Evolutionary conservation across 2,888 invertebrate species (phyloP), one percentile per base, ranked within the genome.

Genomic region (Poecilus cupreus): DNA sequence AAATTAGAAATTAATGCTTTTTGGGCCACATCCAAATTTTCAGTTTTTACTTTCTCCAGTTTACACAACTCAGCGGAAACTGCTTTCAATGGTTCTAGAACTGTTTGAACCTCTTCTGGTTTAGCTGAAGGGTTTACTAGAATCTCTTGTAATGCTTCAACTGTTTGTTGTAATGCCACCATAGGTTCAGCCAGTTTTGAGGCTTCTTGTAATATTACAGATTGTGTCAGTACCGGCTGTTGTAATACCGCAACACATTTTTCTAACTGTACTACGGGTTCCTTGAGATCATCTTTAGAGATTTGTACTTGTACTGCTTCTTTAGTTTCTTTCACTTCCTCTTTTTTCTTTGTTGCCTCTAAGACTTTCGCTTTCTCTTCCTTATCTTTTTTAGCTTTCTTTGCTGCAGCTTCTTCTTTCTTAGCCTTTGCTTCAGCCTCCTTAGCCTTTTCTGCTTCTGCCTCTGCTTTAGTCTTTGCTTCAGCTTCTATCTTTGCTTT

Each of bases 361-460:
- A 32, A 2, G 1, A 6, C 8, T 32, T 1, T 32, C 32, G 5
- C 8, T 32, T 32, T 8, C 8, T 32, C 32, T 32, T 26, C 26
- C 26, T 2, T 5, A 2, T 26, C 26, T 5, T 26, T 26, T 26
- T 26, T 26, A 26, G 26, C 26, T 26, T 26, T 26, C 26, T 26
- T 26, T 26, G 26, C 26, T 51, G 82, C 75, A n/a, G 75, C 54
- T 82, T 81, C 79, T 68, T 85, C 83, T 51, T 85, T 72, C 82
- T 85, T 82, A 39, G 78, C 70, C 74, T 85, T 84, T 83, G 83
- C 82, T 70, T 84, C 68, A 22, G 79, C 79, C 37, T 75, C 64
- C 22, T 81, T 20, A 6, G 1, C 8, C 6, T 37, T 68, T 10
- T 74, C 74, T 57, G 1, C 32, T 32, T 83, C 81, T 18, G 80